Base-by-base conservation (phyloP, 2,888 invertebrate species). In the Spatulosminthurus flaviceps region DNA sequence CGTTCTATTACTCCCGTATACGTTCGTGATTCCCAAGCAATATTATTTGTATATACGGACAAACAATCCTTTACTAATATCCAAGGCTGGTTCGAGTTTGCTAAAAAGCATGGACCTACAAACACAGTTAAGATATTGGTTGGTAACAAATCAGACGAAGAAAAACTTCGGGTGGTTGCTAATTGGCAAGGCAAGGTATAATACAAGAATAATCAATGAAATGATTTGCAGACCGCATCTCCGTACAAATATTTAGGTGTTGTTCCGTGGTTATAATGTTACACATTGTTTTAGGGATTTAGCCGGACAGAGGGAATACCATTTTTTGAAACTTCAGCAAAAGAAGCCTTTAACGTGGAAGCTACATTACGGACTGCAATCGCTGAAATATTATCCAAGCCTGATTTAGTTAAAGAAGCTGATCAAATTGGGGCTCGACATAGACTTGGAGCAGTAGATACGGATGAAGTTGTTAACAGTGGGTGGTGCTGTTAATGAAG, bases 241-340 rank as follows among this genome's bases (percentile, higher is more conserved):
- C n/a, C n/a, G n/a, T n/a, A n/a, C n/a, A n/a, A n/a, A 9, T 41
- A 41, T 13, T 9, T 41, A 41, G 7, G 41, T 9, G 13, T 28
- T 69, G 7, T 22, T 70, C 24, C 41, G 9, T 61, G n/a, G 73
- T n/a, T n/a, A n/a, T n/a, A n/a, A n/a, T n/a, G n/a, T n/a, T n/a
- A n/a, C n/a, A n/a, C n/a, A n/a, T n/a, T n/a, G n/a, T n/a, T 79
- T 1, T 24, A 81, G 81, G 70, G 69, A 28, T 22, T 81, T 13
- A 79, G 75, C 26, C 21, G 22, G 28, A 79, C 66, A 22, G 60
- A 79, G 34, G 92, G 93, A 61, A 92, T 93, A 86, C 93, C 94
- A 0, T 92, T 93, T 87, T 94, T 95, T 80, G 96, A 96, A 88
- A 96, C 97, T 0, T 96, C 96, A 26, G 96, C 97, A 0, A 96